Conservation (phyloP, 2,888 invertebrate genomes). For the Hartigia nigra region DNA sequence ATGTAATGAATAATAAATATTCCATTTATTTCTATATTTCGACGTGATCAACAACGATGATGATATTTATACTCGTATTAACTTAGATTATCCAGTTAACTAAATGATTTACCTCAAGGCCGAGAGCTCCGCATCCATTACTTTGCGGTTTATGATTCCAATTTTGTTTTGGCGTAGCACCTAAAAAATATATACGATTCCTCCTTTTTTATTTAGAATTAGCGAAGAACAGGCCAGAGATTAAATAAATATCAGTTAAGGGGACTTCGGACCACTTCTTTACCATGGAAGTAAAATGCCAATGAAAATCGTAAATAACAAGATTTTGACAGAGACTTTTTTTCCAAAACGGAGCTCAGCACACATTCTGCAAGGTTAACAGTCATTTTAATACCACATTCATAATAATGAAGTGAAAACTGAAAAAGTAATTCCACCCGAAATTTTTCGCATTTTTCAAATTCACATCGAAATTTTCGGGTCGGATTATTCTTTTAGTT, state of each 20-base stretch:
- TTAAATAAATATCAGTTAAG: background rate
- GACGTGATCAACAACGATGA: background rate
- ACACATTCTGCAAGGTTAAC: too few relatives aligned
- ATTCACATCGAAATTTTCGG: too few relatives aligned
- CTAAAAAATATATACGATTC: slow-evolving; percentile 67
- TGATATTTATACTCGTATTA: background rate
- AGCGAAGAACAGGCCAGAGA: background rate
- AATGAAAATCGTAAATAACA: too few relatives aligned
- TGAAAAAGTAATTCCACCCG: too few relatives aligned
- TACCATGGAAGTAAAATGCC: too few relatives aligned
- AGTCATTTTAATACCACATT: too few relatives aligned
- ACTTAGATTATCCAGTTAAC: slow-evolving; percentile 56
- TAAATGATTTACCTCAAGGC: slow-evolving; percentile 72
- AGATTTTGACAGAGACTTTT: too few relatives aligned
- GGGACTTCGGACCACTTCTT: too few relatives aligned
- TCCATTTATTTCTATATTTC: background rate
- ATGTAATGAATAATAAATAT: slow-evolving; percentile 2
- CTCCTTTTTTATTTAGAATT: background rate
- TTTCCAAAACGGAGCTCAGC: too few relatives aligned
- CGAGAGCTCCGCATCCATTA: slow-evolving; percentile 89
- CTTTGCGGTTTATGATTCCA: slow-evolving; percentile 79
- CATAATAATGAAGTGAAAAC: too few relatives aligned
- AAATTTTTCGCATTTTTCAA: too few relatives aligned
- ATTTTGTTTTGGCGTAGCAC: slow-evolving; percentile 75
- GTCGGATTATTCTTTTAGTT: too few relatives aligned